Conservation (phyloP, 2,797 vertebrate genomes). For the Malacoraja senta region DNA sequence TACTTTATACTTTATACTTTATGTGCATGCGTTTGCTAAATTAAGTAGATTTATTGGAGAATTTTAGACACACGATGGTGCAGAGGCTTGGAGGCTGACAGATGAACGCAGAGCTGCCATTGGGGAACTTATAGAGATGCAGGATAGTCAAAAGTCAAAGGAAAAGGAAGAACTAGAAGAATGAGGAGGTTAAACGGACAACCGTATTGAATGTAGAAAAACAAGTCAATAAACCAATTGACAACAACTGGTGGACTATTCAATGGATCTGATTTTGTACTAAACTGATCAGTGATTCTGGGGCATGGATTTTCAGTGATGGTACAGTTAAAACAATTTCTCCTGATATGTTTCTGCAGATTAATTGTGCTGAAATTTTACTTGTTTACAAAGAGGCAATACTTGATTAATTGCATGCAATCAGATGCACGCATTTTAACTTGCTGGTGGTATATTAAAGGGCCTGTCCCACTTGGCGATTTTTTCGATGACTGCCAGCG, state of each 20-base stretch:
- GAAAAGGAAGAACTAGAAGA: background rate
- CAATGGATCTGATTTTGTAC: background rate
- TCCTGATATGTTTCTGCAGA: background rate
- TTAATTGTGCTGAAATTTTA: background rate
- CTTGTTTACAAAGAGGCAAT: background rate
- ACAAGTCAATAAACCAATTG: background rate
- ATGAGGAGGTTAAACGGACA: background rate
- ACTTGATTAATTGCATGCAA: background rate
- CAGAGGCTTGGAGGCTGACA: background rate
- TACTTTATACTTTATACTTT: too few species aligned
- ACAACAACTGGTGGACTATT: background rate
- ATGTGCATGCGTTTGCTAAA: background rate
- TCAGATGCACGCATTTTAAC: background rate
- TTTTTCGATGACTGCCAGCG: too few species aligned
- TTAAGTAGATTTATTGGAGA: background rate
- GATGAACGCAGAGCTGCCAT: background rate
- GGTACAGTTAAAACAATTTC: background rate
- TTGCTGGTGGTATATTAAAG: background rate
- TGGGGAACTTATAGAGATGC: background rate
- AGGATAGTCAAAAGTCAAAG: background rate
- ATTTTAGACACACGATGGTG: background rate
- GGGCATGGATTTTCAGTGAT: background rate
- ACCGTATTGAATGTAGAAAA: background rate
- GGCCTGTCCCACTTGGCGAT: too few species aligned
- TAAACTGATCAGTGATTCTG: slow-evolving; percentile 15